Evolutionary conservation across 2,888 invertebrate species (phyloP), one percentile per base, ranked within the genome.

Genomic region (Ennomos quercinarius): DNA sequence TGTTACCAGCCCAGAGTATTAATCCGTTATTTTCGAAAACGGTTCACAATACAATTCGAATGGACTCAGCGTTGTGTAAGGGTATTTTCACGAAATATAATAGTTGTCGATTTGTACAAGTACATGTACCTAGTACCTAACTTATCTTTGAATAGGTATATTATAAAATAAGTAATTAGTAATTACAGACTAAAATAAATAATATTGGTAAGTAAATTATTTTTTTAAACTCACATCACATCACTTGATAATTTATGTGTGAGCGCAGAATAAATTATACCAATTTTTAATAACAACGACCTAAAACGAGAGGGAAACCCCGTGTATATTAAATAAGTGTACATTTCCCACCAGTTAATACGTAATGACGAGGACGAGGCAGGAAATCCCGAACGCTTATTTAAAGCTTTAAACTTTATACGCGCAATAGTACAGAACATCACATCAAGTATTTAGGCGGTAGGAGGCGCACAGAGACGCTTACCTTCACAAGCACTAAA

Each of bases 361-460:
- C 45, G 13, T 65, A 61, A 65, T 59, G 57, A 62, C 56, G 59
- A 54, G 50, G 50, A 61, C 51, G 40, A 48, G 45, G 40, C 49
- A 17, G 49, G 46, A 61, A 47, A 61, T 57, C 61, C 48, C 57
- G 13, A 41, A 42, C 56, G 62, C 58, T 69, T 67, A 65, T 59
- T 67, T 66, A 54, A 71, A 72, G 59, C 72, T 65, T 66, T 72
- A 73, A 66, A 61, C 67, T 57, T 64, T 63, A 61, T 51, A 46
- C 63, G 59, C 57, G 68, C 66, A 70, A 69, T 76, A 72, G 77
- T 76, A 82, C 74, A 73, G 78, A 68, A 64, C 72, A 78, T 73
- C 71, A 67, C 77, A 85, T 84, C 73, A 83, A 86, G 67, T 84
- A 85, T 85, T 86, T 77, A 86, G 71, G 64, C 52, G 68, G 56